A percentile compares a stretch with the other conserved stretches of the same genome.
Conservation (phyloP, 2,888 invertebrate species). For the Chelonus formosanus region DNA sequence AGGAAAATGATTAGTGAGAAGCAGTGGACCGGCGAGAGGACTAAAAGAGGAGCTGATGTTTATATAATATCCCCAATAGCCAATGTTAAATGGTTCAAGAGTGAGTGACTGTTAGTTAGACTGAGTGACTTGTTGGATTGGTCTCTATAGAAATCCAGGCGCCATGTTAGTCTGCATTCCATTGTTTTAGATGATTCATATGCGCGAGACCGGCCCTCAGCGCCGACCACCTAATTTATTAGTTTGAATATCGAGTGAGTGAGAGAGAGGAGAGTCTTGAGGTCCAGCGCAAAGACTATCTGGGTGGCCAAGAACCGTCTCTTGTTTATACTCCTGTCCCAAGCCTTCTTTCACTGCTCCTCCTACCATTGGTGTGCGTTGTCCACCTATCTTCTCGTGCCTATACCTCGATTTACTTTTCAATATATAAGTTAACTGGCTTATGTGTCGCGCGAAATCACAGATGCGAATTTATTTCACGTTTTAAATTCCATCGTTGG, state of each 20-base stretch:
- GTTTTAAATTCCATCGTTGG: slow-evolving; percentile 13
- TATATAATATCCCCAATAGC: background rate
- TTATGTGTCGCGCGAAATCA: slow-evolving; percentile 17
- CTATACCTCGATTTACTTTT: slow-evolving; percentile 6
- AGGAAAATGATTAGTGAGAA: too few relatives aligned
- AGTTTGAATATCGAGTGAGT: slow-evolving; percentile 64
- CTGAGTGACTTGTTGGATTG: slow-evolving; percentile 3
- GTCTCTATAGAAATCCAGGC: slow-evolving; percentile 46
- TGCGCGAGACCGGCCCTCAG: slow-evolving; percentile 49
- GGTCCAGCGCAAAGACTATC: slow-evolving; percentile 48
- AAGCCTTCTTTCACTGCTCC: slow-evolving; percentile 45
- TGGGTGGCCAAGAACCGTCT: slow-evolving; percentile 61
- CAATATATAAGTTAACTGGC: background rate
- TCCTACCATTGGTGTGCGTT: slow-evolving; percentile 30
- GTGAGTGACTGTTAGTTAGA: slow-evolving; percentile 13
- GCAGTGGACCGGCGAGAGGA: too few relatives aligned
- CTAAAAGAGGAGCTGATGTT: background rate
- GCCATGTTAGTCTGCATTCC: slow-evolving; percentile 64
- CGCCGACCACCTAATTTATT: slow-evolving; percentile 62
- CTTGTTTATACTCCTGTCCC: slow-evolving; percentile 54
- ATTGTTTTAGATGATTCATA: slow-evolving; percentile 66
- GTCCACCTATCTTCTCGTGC: slow-evolving; percentile 13
- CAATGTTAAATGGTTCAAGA: slow-evolving; percentile 5
- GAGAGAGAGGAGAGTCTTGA: slow-evolving; percentile 42
- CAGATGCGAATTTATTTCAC: slow-evolving; percentile 19